Conservation (phyloP, 2,888 invertebrate genomes). For the Lapara coniferarum region DNA sequence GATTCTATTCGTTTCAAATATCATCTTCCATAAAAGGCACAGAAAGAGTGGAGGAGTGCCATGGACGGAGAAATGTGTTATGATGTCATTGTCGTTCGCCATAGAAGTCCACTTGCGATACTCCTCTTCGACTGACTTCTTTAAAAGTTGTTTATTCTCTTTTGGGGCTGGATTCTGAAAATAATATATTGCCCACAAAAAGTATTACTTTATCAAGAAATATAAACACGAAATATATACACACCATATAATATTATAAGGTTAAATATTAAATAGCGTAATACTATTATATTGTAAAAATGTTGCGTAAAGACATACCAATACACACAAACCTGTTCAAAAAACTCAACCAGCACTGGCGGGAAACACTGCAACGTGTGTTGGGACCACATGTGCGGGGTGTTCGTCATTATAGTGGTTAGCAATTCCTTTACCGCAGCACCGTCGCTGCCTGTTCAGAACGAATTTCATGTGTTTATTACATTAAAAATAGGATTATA, state of each 20-base stretch:
- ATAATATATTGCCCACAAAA: not conserved
- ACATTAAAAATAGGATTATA: too few species aligned
- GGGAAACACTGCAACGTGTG: slow-evolving; percentile 97
- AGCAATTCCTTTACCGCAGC: slow-evolving; percentile 96
- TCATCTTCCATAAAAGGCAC: slow-evolving; percentile 97
- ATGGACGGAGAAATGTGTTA: slow-evolving; percentile 97
- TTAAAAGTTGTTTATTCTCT: slow-evolving; percentile 95
- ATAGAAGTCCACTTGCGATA: slow-evolving; percentile 98
- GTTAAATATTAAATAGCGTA: not conserved
- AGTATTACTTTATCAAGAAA: not conserved
- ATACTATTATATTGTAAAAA: not conserved
- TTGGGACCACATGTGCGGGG: slow-evolving; percentile 97
- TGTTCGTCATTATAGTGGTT: slow-evolving; percentile 95
- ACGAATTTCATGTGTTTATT: not conserved
- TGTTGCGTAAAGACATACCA: not conserved
- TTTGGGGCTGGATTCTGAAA: slow-evolving; percentile 89
- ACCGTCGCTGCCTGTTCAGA: slow-evolving; percentile 78
- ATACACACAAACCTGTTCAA: slow-evolving; percentile 83
- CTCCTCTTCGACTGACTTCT: slow-evolving; percentile 97
- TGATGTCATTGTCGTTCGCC: slow-evolving; percentile 98
- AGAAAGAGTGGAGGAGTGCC: slow-evolving; percentile 96
- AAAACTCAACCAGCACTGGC: slow-evolving; percentile 94
- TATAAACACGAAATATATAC: too few species aligned
- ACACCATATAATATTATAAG: too few species aligned
- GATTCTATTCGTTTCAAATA: slow-evolving; percentile 96